phyloP scores from a whole-genome alignment of 1,140 invertebrate genomes.

The Nasonia vitripennis region DNA sequence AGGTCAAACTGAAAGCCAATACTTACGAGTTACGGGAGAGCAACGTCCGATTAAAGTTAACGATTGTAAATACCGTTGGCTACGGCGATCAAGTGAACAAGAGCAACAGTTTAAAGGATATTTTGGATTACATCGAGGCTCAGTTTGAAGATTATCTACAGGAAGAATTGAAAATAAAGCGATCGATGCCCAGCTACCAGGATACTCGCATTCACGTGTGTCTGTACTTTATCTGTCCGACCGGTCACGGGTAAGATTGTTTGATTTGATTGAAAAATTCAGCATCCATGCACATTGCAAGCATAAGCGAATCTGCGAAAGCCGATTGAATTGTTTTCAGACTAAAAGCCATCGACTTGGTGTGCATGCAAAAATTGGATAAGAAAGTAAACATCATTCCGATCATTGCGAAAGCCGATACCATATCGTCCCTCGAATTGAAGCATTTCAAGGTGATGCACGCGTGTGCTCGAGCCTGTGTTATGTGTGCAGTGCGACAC shows the following conservation, averaged over 20 bases:
- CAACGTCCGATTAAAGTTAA: slow-evolving; percentile 96
- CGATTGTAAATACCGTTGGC: slow-evolving; percentile 97
- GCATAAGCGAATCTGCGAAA: background rate
- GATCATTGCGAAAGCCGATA: slow-evolving; percentile 99
- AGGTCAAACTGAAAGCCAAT: slow-evolving; percentile 96
- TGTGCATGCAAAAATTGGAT: slow-evolving; percentile 99
- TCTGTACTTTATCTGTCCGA: slow-evolving; percentile 99
- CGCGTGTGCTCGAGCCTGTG: background rate
- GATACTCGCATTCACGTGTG: slow-evolving; percentile 98
- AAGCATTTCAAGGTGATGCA: slow-evolving; percentile 92
- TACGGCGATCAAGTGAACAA: slow-evolving; percentile 99
- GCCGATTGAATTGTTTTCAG: slow-evolving; percentile 71
- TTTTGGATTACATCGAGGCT: slow-evolving; percentile 98
- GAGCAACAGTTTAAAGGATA: slow-evolving; percentile 97
- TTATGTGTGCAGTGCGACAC: background rate
- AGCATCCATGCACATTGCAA: background rate
- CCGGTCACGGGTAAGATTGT: slow-evolving; percentile 85
- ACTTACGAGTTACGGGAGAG: slow-evolving; percentile 98
- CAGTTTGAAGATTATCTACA: slow-evolving; percentile 98
- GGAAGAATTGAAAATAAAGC: slow-evolving; percentile 98
- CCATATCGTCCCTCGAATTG: slow-evolving; percentile 97
- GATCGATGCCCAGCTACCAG: slow-evolving; percentile 91
- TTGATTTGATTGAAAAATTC: slow-evolving; percentile 45
- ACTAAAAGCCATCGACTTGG: slow-evolving; percentile 95
- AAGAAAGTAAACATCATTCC: slow-evolving; percentile 99